Evolutionary conservation across 2,888 invertebrate species (phyloP).

Genomic region (Chloroclysta siterata): DNA sequence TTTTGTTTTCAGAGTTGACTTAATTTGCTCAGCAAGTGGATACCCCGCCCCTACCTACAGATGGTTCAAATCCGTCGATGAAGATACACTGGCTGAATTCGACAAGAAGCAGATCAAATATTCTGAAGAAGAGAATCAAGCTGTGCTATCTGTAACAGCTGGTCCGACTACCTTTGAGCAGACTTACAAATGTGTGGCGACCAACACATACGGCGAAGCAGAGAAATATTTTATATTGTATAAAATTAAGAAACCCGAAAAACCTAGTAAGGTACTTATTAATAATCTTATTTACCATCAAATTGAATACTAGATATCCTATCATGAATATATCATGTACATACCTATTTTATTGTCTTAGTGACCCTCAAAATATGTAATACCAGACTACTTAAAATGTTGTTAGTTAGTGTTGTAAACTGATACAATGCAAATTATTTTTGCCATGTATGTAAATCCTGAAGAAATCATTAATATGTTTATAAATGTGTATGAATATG

Average conservation of each 20-base stretch:
- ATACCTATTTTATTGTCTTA: too few relatives aligned
- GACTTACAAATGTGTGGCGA: constrained; percentile 62
- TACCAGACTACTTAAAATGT: too few relatives aligned
- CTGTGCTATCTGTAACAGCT: constrained; percentile 55
- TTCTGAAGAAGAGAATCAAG: constrained; percentile 50
- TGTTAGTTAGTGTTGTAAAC: too few relatives aligned
- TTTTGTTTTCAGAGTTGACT: constrained; percentile 58
- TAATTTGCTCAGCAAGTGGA: constrained; percentile 62
- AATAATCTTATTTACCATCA: too few relatives aligned
- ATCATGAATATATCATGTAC: too few relatives aligned
- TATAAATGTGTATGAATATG: constrained; percentile 12
- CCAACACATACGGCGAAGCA: constrained; percentile 57
- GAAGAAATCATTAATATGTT: too few relatives aligned
- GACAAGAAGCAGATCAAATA: constrained; percentile 56
- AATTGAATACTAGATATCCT: too few relatives aligned
- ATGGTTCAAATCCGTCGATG: constrained; percentile 61
- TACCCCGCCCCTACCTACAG: constrained; percentile 65
- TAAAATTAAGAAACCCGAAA: constrained; percentile 56
- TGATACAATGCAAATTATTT: too few relatives aligned
- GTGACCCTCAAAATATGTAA: too few relatives aligned
- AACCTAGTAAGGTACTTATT: constrained; percentile 56
- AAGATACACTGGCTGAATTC: constrained; percentile 55
- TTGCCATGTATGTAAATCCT: too few relatives aligned
- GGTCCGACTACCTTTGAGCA: constrained; percentile 56
- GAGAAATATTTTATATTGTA: constrained; percentile 55